Evolutionary conservation across 2,797 vertebrate species (phyloP), one percentile per base, ranked within the genome.

Genomic region (Chelon auratus): DNA sequence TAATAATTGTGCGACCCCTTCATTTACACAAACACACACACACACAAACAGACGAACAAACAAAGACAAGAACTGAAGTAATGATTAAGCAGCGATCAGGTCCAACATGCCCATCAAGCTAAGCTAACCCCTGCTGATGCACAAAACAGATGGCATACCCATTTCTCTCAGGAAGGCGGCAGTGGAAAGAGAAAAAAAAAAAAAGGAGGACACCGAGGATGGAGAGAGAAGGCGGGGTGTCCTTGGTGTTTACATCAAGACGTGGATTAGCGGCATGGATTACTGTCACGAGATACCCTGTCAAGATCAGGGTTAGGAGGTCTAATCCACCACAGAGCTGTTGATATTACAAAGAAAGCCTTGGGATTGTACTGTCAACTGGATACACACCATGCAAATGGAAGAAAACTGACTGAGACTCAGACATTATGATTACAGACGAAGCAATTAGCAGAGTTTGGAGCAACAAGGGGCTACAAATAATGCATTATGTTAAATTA

Each of bases 231-330:
- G 77, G 77, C 75, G 33, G 76, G 65, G 69, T 80, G 85, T 89
- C 88, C 87, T 91, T 77, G 75, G 83, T 91, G 87, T 88, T 89
- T 89, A 87, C 91, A 91, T 91, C 89, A 87, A 92, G 89, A 90
- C 75, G 50, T 89, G 91, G 91, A 92, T 93, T 93, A 93, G 88
- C 89, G 77, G 83, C 85, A 68, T 89, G 91, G 92, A 93, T 93
- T 92, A 93, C 89, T 90, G 89, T 92, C 91, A 90, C 70, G 67
- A 85, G 87, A 91, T 91, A 91, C 85, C 88, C 89, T 72, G 84
- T 89, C 81, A 83, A 83, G 81, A 91, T 91, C 75, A 22, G 75
- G 89, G 87, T 91, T 87, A 87, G 85, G 84, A 88, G 84, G 90
- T 84, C 79, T 92, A 90, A 92, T 93, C 91, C 91, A 88, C 84